Evolutionary conservation across 2,888 invertebrate genomes (phyloP).

Genomic region (Mythimna loreyi): DNA sequence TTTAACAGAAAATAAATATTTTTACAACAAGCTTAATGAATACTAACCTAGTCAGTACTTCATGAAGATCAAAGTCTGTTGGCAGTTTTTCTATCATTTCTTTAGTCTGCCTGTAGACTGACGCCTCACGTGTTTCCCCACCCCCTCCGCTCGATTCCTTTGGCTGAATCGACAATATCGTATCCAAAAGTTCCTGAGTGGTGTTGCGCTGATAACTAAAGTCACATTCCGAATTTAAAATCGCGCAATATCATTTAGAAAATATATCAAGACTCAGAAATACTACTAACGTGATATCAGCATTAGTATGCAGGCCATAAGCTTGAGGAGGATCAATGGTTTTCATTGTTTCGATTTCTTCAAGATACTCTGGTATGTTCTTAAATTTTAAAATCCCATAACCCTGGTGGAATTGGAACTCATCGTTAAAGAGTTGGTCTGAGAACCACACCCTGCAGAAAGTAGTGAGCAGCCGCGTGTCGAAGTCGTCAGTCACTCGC

Average conservation of each 20-base stretch:
- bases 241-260: neutral
- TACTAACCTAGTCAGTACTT: slow-evolving; percentile 93
- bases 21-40: neutral
- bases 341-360: slow-evolving; percentile 94
- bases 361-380: slow-evolving; percentile 93
- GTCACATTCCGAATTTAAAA: neutral
- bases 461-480: slow-evolving; percentile 95
- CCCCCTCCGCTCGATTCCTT: slow-evolving; percentile 95
- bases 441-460: slow-evolving; percentile 95
- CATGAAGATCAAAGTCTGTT: slow-evolving; percentile 93
- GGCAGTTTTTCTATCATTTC: slow-evolving; percentile 96
- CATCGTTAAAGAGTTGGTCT: slow-evolving; percentile 93
- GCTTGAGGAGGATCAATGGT: slow-evolving; percentile 96
- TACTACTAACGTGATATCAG: slow-evolving; percentile 95
- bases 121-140: slow-evolving; percentile 95
- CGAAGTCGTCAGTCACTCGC: slow-evolving; percentile 97
- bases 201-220: slow-evolving; percentile 95
- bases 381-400: slow-evolving; percentile 94
- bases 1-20: neutral
- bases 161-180: slow-evolving; percentile 96
- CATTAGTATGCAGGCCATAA: slow-evolving; percentile 97
- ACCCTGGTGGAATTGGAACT: slow-evolving; percentile 94
- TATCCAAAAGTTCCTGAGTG: slow-evolving; percentile 93
- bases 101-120: slow-evolving; percentile 92
- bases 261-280: neutral